Evolutionary conservation across 2,888 invertebrate species (phyloP).

Genomic region (Eulithis prunata): DNA sequence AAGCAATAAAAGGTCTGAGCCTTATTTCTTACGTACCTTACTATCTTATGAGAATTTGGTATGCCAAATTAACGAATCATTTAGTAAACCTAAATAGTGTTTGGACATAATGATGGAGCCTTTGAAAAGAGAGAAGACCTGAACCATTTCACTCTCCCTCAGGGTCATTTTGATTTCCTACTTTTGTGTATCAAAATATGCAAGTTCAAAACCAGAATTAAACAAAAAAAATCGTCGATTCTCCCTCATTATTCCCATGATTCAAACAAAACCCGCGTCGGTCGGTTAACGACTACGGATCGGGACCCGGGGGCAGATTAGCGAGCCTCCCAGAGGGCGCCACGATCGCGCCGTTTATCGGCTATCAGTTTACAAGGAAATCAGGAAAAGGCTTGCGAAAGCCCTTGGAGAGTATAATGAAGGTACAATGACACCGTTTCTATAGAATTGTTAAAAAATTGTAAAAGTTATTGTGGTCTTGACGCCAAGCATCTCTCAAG

Average conservation of each 20-base stretch:
- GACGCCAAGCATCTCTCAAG: too few species aligned
- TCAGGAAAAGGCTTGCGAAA: slow-evolving; percentile 27
- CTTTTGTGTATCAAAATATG: too few species aligned
- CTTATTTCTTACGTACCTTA: too few species aligned
- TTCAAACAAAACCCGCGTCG: slow-evolving; percentile 30
- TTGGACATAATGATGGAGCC: too few species aligned
- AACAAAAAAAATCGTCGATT: slow-evolving; percentile 22
- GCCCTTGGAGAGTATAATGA: slow-evolving; percentile 17
- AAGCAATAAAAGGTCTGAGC: too few species aligned
- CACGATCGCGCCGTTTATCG: slow-evolving; percentile 57
- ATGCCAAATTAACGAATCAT: too few species aligned
- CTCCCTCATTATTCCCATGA: slow-evolving; percentile 28
- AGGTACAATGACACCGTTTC: slow-evolving; percentile 15
- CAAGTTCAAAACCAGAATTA: slow-evolving; percentile 1
- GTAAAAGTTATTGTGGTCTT: too few species aligned
- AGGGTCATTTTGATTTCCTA: too few species aligned
- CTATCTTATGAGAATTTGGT: too few species aligned
- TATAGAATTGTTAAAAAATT: neutral
- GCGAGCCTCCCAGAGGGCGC: slow-evolving; percentile 52
- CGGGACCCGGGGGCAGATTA: slow-evolving; percentile 57
- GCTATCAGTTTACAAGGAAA: slow-evolving; percentile 43
- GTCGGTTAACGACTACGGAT: slow-evolving; percentile 49
- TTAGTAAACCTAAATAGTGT: too few species aligned
- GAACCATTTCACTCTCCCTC: too few species aligned
- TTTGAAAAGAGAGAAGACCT: too few species aligned